Conservation (phyloP, 2,113 vertebrate species). For the Myotis yumanensis region DNA sequence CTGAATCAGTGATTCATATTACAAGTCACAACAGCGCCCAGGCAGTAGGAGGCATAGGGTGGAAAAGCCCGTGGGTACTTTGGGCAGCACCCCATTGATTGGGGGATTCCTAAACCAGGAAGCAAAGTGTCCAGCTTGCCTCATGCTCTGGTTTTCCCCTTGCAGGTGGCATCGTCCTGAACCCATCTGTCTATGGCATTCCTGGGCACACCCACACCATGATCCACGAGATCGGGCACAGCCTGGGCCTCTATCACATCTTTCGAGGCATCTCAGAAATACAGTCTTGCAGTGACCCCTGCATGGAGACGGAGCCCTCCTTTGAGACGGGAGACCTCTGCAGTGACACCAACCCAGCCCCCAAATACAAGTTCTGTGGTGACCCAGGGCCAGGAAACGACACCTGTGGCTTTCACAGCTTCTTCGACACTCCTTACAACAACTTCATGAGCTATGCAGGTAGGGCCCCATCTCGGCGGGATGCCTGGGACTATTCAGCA, state of each 20-base stretch:
- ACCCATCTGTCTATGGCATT: conserved; percentile 96
- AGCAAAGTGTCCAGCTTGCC: not conserved
- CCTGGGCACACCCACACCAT: conserved; percentile 97
- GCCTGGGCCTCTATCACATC: conserved; percentile 96
- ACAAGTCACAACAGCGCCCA: not conserved
- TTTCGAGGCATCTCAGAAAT: conserved; percentile 98
- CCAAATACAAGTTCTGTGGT: conserved; percentile 94
- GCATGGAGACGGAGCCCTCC: conserved; percentile 97
- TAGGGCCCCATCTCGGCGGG: conserved; percentile 58
- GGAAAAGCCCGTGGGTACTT: not conserved
- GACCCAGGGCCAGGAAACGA: conserved; percentile 95
- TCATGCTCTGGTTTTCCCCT: conserved; percentile 27
- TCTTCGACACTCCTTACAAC: conserved; percentile 94
- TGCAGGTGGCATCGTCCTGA: conserved; percentile 96
- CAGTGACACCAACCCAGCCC: conserved; percentile 95
- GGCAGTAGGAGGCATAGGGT: not conserved
- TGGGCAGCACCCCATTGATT: not conserved
- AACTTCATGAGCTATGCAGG: conserved; percentile 99
- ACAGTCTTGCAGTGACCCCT: conserved; percentile 96
- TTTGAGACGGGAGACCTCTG: conserved; percentile 97
- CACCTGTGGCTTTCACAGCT: conserved; percentile 92
- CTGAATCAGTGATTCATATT: not conserved
- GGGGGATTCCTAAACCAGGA: not conserved
- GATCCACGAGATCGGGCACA: conserved; percentile 98
- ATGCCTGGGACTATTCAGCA: rapidly evolving